These are phyloP conservation scores for Atherix ibis DNA, from an alignment of 2,888 invertebrate genomes.

Conservation along the genomic window DNA sequence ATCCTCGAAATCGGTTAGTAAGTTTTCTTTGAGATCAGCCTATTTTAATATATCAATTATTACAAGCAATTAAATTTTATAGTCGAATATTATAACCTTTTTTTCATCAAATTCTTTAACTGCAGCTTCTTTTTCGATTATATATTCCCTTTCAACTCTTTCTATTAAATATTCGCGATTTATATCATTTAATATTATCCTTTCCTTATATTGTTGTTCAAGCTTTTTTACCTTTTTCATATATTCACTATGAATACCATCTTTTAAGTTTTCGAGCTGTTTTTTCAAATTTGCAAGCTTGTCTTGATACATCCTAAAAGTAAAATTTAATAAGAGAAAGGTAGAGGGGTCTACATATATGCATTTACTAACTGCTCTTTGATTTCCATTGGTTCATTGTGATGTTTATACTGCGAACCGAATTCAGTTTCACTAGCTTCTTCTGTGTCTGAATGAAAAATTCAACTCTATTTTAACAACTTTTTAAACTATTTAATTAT, in stretches of 20 bases:
- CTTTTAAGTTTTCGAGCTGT: slow-evolving; percentile 75
- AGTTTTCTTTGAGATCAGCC: slow-evolving; percentile 67
- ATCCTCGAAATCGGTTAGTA: slow-evolving; percentile 84
- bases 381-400: slow-evolving; percentile 25
- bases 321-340: slow-evolving; percentile 3
- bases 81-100: slow-evolving; percentile 34
- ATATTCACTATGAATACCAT: slow-evolving; percentile 75
- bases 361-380: slow-evolving; percentile 26
- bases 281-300: slow-evolving; percentile 77
- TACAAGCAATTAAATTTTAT: no score
- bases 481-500: neutral
- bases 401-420: slow-evolving; percentile 37
- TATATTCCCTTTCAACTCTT: slow-evolving; percentile 74
- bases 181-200: slow-evolving; percentile 59
- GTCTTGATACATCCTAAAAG: slow-evolving; percentile 69
- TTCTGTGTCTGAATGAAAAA: slow-evolving; percentile 59
- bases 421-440: slow-evolving; percentile 94
- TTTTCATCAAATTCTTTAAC: slow-evolving; percentile 91
- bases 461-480: slow-evolving; percentile 12
- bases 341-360: no score
- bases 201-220: slow-evolving; percentile 66
- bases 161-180: slow-evolving; percentile 69
- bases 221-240: slow-evolving; percentile 63
- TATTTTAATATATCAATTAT: slow-evolving; percentile 6
- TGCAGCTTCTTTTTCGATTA: slow-evolving; percentile 74